Evolutionary conservation across 2,113 vertebrate genomes (phyloP), one percentile per base, ranked within the genome.

Genomic region (Cebidichthys violaceus): DNA sequence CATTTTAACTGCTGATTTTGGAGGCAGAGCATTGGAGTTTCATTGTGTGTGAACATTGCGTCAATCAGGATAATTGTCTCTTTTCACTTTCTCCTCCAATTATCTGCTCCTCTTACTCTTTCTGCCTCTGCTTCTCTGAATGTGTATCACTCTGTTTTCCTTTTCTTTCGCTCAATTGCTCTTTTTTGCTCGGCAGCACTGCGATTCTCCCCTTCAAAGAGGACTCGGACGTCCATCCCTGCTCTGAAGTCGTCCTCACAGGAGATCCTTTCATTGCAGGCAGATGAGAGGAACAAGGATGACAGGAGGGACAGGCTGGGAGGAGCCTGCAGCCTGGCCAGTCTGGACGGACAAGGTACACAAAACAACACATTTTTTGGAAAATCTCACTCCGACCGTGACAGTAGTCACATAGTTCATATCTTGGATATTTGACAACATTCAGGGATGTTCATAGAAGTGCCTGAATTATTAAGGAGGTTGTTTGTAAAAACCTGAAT

Each of bases 341-440:
- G 98, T 89, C 95, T 99, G 80, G 97, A 99, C 73, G 97, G 98
- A 89, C 97, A 97, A 96, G 98, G 98, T 99, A 95, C 24, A 41
- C 24, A 52, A 78, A 79, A 59, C 50, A n/a, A 24, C 43, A 67
- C 3, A 4, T 9, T 29, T 50, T 74, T 24, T 6, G 9, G 10
- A 50, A 50, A 15, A 24, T 6, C 18, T 60, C 59, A 15, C 54
- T 27, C 7, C 27, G 15, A 61, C 69, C 0, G 4, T 33, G 11
- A 67, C 47, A 20, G 5, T 14, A 7, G n/a, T n/a, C n/a, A n/a
- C 20, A 4, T 3, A 14, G 22, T 27, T 59, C 18, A 74, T 41
- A 41, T 68, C 50, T 55, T 43, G 17, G 41, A 59, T 76, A 18
- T 47, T 45, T 68, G 18, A 66, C 67, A 71, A 37, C n/a, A 31